Evolutionary conservation across 2,113 vertebrate genomes (phyloP), one percentile per base, ranked within the genome.

Genomic region (Cephalopterus ornatus): DNA sequence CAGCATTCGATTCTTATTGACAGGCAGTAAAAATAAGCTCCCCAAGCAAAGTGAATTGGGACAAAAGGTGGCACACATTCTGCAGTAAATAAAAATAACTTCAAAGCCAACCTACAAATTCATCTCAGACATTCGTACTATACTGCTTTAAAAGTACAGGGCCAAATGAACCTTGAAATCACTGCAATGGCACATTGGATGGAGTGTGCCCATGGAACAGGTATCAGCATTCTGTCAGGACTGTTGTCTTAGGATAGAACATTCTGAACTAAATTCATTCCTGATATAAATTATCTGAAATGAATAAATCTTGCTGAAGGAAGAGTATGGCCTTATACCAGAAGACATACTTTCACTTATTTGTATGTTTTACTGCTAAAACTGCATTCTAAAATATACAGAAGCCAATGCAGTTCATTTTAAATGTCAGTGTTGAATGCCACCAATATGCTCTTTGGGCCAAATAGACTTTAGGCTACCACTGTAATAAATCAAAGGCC

Each of bases 81-180:
- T 88, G 35, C 82, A 92, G 18, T 90, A 81, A 94, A 86, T 39
- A 95, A 89, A 92, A 81, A 28, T 93, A 70, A 71, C 61, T 74
- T 96, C 4, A 26, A 93, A 92, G 67, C 53, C 62, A 93, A 56
- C 14, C 55, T 88, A 5, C 11, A 65, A 65, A 0, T 37, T 93
- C 37, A 37, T 30, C n/a, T 92, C 5, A 12, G 91, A 30, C 1
- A 0, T 75, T 89, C 16, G 26, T n/a, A 42, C 16, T 67, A 4
- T 74, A 26, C 33, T 2, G 4, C 32, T 85, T 55, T 33, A n/a
- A 66, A 88, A 80, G 33, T 35, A 19, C 21, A 74, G 52, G 27
- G 8, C 58, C n/a, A 85, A 75, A 16, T 22, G 33, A 88, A 68
- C 49, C 8, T 77, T 85, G 49, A 71, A 88, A 62, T 92, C 37